Evolutionary conservation across 1,140 invertebrate species (phyloP), one percentile per base, ranked within the genome.

Genomic region (Oryctes rhinoceros): DNA sequence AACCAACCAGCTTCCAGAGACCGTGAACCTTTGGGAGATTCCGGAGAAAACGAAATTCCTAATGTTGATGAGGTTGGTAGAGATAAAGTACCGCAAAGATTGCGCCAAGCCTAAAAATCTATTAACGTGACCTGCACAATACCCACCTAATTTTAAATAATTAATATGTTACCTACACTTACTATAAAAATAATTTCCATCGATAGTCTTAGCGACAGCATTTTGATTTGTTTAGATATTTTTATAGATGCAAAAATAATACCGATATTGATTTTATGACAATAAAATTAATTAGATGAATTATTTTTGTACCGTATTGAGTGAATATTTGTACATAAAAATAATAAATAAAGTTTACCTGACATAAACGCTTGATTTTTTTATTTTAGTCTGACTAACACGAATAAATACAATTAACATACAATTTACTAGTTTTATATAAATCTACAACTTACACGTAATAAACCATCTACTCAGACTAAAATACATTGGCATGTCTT

Each of bases 21-120:
- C 47, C 81, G 77, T 53, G 86, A 87, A 82, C 79, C 81, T 7
- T 37, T 85, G 2, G 86, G 85, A 71, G 82, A 85, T 47, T 83
- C 83, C n/a, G 53, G 80, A 24, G 85, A 85, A 59, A 86, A 85
- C 75, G 85, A 87, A 82, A 85, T 86, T 47, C n/a, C 78, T 9
- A 85, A 85, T 67, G 76, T 59, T 35, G 80, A 82, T 59, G 85
- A 87, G 86, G 86, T 86, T 86, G 82, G 85, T 86, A 86, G 80
- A 76, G 80, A 80, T 79, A 80, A 79, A 78, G 30, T 35, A 11
- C 77, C 65, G 47, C 35, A 80, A 80, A 81, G 76, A 59, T 76
- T 71, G 35, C 65, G 65, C 24, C 18, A 71, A 71, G 65, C 65
- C 20, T 71, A 71, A 71, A 71, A 10, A 35, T 24, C 13, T 71